Percentiles rank a stretch among this genome's conserved stretches.
Conservation (phyloP, 2,888 invertebrate genomes). For the Zeuzera pyrina region DNA sequence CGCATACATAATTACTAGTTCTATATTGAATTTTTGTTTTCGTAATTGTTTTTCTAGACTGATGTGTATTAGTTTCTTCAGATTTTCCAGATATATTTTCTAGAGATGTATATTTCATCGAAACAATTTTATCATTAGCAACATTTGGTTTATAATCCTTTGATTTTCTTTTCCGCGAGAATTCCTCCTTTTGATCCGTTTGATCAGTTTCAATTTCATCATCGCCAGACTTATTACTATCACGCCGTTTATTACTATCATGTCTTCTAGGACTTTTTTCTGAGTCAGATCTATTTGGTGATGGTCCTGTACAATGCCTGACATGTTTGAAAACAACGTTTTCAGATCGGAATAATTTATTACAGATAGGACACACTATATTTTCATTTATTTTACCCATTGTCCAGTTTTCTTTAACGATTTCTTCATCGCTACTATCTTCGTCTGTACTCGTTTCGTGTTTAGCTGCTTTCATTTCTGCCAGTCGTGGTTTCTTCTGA, state of each 20-base stretch:
- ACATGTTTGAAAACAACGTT: slow-evolving; percentile 69
- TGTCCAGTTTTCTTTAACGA: slow-evolving; percentile 61
- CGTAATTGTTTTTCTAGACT: slow-evolving; percentile 22
- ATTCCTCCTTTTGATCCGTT: slow-evolving; percentile 28
- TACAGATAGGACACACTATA: slow-evolving; percentile 65
- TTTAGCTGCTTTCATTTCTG: slow-evolving; percentile 36
- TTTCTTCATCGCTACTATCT: slow-evolving; percentile 32
- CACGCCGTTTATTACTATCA: slow-evolving; percentile 24
- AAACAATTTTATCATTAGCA: slow-evolving; percentile 37
- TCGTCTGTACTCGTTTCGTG: slow-evolving; percentile 33
- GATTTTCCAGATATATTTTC: slow-evolving; percentile 28
- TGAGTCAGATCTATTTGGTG: slow-evolving; percentile 57
- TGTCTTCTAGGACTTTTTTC: slow-evolving; percentile 31
- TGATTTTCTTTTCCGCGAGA: slow-evolving; percentile 28
- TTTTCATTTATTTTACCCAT: slow-evolving; percentile 71
- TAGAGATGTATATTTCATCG: slow-evolving; percentile 43
- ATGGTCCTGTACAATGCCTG: slow-evolving; percentile 64
- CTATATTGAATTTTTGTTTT: slow-evolving; percentile 27
- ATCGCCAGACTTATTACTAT: slow-evolving; percentile 24
- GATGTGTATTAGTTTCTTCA: slow-evolving; percentile 27
- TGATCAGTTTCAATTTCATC: slow-evolving; percentile 26
- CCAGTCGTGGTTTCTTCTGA: slow-evolving; percentile 49
- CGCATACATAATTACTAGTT: slow-evolving; percentile 42
- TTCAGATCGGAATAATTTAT: slow-evolving; percentile 62
- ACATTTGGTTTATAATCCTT: slow-evolving; percentile 29